These are phyloP conservation scores for Borostomias antarcticus DNA, from an alignment of 2,797 vertebrate genomes.

Conservation along the genomic window DNA sequence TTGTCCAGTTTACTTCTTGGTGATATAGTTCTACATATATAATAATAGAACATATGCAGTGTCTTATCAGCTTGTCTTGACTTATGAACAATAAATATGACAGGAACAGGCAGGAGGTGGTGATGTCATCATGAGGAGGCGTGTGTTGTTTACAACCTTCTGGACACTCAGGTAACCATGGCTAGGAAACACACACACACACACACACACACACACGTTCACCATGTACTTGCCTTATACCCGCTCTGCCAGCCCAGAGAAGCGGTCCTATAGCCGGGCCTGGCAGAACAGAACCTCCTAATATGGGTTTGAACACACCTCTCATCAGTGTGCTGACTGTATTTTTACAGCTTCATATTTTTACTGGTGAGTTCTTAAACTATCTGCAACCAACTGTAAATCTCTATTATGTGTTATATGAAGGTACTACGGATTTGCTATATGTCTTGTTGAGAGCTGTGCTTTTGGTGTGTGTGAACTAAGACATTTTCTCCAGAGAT, in stretches of 20 bases:
- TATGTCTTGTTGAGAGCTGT: too few relatives aligned
- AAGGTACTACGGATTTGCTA: not conserved
- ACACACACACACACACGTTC: not conserved
- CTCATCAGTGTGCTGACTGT: not conserved
- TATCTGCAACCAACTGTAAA: not conserved
- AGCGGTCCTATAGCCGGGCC: not conserved
- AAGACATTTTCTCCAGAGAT: too few relatives aligned
- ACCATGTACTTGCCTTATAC: too few relatives aligned
- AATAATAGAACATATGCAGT: not conserved
- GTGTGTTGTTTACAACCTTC: not conserved
- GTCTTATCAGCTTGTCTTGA: conserved; percentile 6
- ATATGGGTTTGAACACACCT: not conserved
- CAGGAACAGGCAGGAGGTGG: conserved; percentile 7
- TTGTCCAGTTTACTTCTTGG: not conserved
- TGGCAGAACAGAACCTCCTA: not conserved
- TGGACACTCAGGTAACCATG: conserved; percentile 5
- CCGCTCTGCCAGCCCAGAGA: not conserved
- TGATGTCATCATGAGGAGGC: not conserved
- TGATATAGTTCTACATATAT: not conserved
- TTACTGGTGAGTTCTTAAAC: conserved; percentile 9
- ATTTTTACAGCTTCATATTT: conserved; percentile 5
- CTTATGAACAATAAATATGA: conserved; percentile 7
- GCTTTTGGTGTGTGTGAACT: too few relatives aligned
- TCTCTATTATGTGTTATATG: not conserved
- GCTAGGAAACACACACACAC: not conserved